Evolutionary conservation across 64 coral and sea anemone genomes (phyloP).

Genomic region (Hydrozoanthus tunicans): DNA sequence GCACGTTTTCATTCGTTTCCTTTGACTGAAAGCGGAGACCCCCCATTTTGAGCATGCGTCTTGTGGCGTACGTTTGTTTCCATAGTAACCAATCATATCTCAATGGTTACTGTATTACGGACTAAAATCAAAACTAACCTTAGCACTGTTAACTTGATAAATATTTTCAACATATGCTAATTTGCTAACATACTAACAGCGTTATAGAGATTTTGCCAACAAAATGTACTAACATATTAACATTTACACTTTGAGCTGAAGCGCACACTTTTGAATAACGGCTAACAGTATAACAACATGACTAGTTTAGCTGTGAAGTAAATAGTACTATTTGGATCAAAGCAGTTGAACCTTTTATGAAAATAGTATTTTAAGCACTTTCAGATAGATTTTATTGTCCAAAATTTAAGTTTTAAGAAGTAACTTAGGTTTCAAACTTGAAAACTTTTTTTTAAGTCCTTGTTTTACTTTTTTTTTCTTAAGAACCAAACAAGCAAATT

Average conservation of each 20-base stretch:
- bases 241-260: slow-evolving; percentile 3
- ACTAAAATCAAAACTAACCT: not conserved
- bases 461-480: not conserved
- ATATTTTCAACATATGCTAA: not conserved
- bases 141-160: not conserved
- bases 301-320: too few relatives aligned
- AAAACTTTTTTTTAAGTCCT: not conserved
- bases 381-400: not conserved
- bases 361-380: not conserved
- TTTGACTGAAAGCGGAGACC: not conserved
- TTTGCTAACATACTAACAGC: slow-evolving; percentile 35
- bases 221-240: slow-evolving; percentile 3
- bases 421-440: not conserved
- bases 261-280: not conserved
- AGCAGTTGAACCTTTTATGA: too few relatives aligned
- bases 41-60: not conserved
- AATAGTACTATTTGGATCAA: too few relatives aligned
- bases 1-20: not conserved
- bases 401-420: too few relatives aligned
- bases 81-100: not conserved
- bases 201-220: not conserved
- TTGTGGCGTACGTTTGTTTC: not conserved
- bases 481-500: slow-evolving; percentile 2
- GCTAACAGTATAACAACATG: not conserved
- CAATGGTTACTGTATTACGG: not conserved